A percentile compares a stretch with the other conserved stretches of the same genome.
phyloP scores from a whole-genome alignment of 2,113 vertebrate species.

The Antechinus stuartii region DNA sequence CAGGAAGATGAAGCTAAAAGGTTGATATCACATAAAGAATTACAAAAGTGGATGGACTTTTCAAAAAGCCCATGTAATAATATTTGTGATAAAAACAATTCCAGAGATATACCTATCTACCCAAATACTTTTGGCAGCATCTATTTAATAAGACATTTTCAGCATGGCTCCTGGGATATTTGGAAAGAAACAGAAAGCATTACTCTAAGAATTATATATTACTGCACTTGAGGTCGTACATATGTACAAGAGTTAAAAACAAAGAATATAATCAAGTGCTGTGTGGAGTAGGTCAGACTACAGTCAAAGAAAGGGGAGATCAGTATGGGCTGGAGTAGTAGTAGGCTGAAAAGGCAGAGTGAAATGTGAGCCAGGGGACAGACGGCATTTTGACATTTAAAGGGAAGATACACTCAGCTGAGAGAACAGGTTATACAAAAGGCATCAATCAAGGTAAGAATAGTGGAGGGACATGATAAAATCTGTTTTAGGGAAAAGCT shows the following conservation, averaged over 20 bases:
- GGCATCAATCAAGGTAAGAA: neutral
- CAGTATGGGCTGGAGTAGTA: neutral
- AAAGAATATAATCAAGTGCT: neutral
- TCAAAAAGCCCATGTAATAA: neutral
- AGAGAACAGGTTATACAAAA: neutral
- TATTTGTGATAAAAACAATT: neutral
- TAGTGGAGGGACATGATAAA: neutral
- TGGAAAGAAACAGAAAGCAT: neutral
- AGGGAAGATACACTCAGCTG: neutral
- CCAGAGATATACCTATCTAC: neutral
- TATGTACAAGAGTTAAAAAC: neutral
- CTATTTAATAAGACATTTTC: neutral
- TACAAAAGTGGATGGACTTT: neutral
- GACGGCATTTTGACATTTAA: neutral
- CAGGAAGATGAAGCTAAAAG: neutral
- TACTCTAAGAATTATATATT: neutral
- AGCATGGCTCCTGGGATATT: neutral
- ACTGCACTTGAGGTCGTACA: neutral
- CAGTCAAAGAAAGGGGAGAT: neutral
- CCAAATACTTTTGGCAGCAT: neutral
- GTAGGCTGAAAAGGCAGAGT: neutral
- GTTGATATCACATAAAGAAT: neutral
- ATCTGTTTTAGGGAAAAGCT: neutral
- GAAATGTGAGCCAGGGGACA: neutral
- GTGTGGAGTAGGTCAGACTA: neutral